Evolutionary conservation across 2,113 vertebrate genomes (phyloP).

Genomic region (Plotosus lineatus): DNA sequence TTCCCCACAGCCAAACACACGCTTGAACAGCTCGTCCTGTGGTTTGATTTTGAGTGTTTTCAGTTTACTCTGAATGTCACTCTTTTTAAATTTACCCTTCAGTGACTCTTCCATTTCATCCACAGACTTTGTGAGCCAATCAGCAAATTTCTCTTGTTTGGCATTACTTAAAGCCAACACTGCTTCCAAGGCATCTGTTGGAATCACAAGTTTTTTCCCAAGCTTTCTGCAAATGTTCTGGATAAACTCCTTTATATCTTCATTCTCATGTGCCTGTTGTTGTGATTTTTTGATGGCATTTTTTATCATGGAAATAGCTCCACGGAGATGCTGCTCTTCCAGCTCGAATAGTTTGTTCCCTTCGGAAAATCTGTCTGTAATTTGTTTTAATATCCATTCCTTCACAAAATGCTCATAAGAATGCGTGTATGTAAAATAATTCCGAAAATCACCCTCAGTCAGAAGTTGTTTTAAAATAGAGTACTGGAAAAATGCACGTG

Average conservation of each 20-base stretch:
- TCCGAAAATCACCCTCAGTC: neutral
- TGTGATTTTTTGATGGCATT: conserved; percentile 46
- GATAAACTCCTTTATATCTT: conserved; percentile 55
- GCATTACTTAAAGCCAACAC: conserved; percentile 58
- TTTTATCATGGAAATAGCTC: conserved; percentile 43
- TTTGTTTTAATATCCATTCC: conserved; percentile 39
- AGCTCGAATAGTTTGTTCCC: neutral
- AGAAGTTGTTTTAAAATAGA: conserved; percentile 59
- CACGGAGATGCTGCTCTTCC: conserved; percentile 38
- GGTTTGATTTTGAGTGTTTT: conserved; percentile 50
- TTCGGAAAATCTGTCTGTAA: conserved; percentile 35
- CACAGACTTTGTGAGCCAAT: conserved; percentile 49
- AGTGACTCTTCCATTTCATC: conserved; percentile 48
- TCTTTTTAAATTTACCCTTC: neutral
- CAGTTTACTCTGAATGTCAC: conserved; percentile 21
- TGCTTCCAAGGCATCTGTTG: conserved; percentile 54
- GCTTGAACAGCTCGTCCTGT: conserved; percentile 60
- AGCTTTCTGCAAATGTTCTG: conserved; percentile 53
- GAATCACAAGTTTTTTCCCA: conserved; percentile 56
- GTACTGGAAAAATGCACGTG: conserved; percentile 54
- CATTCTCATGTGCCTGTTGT: conserved; percentile 36
- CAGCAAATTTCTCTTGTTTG: conserved; percentile 52
- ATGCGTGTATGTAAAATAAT: neutral
- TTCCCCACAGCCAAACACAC: conserved; percentile 70
- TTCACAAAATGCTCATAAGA: conserved; percentile 55